Evolutionary conservation across 2,888 invertebrate genomes (phyloP).

Genomic region (Philonicus albiceps): DNA sequence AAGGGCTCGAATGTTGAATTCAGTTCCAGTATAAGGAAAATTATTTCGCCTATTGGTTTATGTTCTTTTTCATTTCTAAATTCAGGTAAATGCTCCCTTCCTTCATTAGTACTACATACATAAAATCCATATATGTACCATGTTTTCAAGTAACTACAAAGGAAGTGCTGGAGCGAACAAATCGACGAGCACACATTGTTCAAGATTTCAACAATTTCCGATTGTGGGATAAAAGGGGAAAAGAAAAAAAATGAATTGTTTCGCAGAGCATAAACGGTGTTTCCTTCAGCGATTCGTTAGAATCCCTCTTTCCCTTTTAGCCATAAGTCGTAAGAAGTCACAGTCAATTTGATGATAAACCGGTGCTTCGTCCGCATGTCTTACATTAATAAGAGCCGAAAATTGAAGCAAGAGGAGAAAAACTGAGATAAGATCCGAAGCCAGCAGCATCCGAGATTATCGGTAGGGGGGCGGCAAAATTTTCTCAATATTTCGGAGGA

Average conservation of each 20-base stretch:
- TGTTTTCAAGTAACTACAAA: neutral
- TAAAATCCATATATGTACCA: neutral
- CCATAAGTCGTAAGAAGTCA: neutral
- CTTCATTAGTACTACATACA: neutral
- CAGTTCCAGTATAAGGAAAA: neutral
- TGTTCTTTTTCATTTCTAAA: neutral
- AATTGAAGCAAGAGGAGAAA: neutral
- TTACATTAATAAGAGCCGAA: neutral
- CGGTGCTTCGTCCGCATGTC: neutral
- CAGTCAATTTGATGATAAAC: neutral
- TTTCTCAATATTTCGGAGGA: neutral
- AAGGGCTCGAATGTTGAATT: neutral
- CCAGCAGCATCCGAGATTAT: neutral
- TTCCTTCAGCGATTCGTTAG: neutral
- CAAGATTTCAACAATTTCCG: neutral
- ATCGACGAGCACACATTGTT: neutral
- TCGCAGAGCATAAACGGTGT: neutral
- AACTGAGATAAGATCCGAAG: neutral
- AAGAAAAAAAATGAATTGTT: neutral
- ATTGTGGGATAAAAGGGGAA: neutral
- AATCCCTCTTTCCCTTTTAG: neutral
- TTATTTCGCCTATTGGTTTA: neutral
- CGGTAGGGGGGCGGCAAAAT: neutral
- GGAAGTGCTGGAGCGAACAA: neutral
- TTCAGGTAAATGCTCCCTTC: neutral